Conservation (phyloP, 2,888 invertebrate species). For the Caenorhabditis japonica region DNA sequence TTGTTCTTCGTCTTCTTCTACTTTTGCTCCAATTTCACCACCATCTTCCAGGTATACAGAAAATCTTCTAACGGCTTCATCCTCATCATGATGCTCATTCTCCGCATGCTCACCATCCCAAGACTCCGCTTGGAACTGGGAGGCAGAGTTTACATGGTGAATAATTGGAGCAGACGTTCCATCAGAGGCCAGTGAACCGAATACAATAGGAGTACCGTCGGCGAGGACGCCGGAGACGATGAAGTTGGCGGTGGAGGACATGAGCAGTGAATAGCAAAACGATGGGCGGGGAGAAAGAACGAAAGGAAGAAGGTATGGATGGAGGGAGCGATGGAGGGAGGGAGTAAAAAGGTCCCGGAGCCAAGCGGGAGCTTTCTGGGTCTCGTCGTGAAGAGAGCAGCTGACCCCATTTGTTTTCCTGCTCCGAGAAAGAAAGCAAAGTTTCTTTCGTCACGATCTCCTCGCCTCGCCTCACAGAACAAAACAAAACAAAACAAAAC, state of each 20-base stretch:
- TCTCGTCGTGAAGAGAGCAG: slow-evolving; percentile 13
- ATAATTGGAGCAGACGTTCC: slow-evolving; percentile 44
- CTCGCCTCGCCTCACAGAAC: neutral
- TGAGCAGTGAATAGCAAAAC: too few species aligned
- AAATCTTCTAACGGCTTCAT: slow-evolving; percentile 38
- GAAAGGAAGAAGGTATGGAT: slow-evolving; percentile 23
- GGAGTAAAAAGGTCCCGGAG: neutral
- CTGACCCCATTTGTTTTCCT: slow-evolving; percentile 31
- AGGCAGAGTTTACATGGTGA: slow-evolving; percentile 59
- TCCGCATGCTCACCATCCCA: slow-evolving; percentile 68
- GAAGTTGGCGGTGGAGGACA: slow-evolving; percentile 33
- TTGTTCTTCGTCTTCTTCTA: slow-evolving; percentile 52
- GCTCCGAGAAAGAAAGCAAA: too few species aligned
- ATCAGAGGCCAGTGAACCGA: slow-evolving; percentile 38
- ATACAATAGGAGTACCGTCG: slow-evolving; percentile 44
- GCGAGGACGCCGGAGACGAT: slow-evolving; percentile 58
- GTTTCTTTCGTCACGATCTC: neutral
- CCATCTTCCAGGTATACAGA: slow-evolving; percentile 43
- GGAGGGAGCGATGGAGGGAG: slow-evolving; percentile 4
- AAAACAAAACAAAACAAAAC: slow-evolving; percentile 43
- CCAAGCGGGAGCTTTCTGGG: slow-evolving; percentile 20
- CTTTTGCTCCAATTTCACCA: slow-evolving; percentile 11
- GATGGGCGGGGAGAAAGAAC: too few species aligned
- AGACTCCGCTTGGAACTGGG: slow-evolving; percentile 62
- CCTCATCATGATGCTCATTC: slow-evolving; percentile 46